Evolutionary conservation across 2,797 vertebrate genomes (phyloP).

Genomic region (Pteropus rufus): DNA sequence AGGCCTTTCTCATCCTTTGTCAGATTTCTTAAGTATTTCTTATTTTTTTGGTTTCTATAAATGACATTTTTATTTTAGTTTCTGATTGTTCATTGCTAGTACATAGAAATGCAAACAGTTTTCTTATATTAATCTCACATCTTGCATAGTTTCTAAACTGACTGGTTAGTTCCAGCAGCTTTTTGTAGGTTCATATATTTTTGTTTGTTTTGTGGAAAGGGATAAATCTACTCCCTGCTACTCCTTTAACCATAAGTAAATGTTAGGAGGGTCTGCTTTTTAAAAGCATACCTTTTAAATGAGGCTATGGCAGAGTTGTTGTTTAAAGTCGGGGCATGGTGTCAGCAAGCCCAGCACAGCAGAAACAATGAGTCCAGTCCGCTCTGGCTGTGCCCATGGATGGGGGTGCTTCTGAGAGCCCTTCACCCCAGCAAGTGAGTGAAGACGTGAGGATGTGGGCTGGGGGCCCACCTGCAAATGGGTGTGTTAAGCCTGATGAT

Average conservation of each 20-base stretch:
- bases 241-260: background rate
- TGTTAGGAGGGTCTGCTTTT: background rate
- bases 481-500: background rate
- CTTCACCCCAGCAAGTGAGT: background rate
- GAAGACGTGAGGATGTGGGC: background rate
- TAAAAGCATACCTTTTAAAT: background rate
- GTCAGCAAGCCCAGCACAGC: background rate
- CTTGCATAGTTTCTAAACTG: background rate
- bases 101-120: background rate
- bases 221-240: background rate
- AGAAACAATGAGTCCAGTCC: background rate
- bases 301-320: background rate
- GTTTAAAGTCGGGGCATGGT: background rate
- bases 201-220: background rate
- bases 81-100: background rate
- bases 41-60: background rate
- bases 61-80: background rate
- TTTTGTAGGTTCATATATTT: background rate
- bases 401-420: background rate
- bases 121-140: background rate
- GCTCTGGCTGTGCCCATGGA: background rate
- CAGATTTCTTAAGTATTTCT: background rate
- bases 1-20: background rate
- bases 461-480: background rate
- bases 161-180: background rate